Percentiles rank a stretch among this genome's conserved stretches.
Evolutionary conservation across 2,888 invertebrate genomes (phyloP).

Genomic region (Drosophila melanosoma): DNA sequence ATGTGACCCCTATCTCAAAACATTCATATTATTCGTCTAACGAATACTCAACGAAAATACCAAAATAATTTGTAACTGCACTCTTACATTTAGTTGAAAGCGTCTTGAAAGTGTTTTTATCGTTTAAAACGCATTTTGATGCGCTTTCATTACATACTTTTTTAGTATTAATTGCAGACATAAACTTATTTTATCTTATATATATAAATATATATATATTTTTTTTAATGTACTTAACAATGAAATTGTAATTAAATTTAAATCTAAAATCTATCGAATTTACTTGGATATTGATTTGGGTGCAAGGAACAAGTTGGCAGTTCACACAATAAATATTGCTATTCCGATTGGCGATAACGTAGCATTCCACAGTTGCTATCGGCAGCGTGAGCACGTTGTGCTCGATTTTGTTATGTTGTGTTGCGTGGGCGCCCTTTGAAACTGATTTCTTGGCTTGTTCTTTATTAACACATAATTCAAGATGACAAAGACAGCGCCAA

Average conservation of each 20-base stretch:
- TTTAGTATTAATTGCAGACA: constrained; percentile 30
- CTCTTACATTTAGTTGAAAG: constrained; percentile 45
- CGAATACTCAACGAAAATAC: constrained; percentile 55
- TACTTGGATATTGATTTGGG: neutral
- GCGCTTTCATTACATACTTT: constrained; percentile 39
- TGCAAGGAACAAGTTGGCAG: constrained; percentile 24
- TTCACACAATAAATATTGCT: neutral
- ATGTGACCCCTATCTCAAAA: constrained; percentile 61
- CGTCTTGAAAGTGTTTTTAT: constrained; percentile 57
- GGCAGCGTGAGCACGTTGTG: constrained; percentile 44
- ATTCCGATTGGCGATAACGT: constrained; percentile 9
- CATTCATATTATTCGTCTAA: constrained; percentile 48
- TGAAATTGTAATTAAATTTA: constrained; percentile 51
- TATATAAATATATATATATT: constrained; percentile 5
- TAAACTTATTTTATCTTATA: constrained; percentile 7
- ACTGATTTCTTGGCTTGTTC: neutral
- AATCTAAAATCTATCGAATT: constrained; percentile 24
- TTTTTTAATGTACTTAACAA: constrained; percentile 29
- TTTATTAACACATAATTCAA: constrained; percentile 3
- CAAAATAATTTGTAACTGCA: constrained; percentile 50
- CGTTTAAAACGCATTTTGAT: constrained; percentile 54
- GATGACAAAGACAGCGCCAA: constrained; percentile 50
- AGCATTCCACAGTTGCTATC: neutral
- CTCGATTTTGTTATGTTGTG: neutral
- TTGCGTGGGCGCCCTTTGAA: constrained; percentile 3